Conservation (phyloP, 2,888 invertebrate genomes). For the Ceramica pisi region DNA sequence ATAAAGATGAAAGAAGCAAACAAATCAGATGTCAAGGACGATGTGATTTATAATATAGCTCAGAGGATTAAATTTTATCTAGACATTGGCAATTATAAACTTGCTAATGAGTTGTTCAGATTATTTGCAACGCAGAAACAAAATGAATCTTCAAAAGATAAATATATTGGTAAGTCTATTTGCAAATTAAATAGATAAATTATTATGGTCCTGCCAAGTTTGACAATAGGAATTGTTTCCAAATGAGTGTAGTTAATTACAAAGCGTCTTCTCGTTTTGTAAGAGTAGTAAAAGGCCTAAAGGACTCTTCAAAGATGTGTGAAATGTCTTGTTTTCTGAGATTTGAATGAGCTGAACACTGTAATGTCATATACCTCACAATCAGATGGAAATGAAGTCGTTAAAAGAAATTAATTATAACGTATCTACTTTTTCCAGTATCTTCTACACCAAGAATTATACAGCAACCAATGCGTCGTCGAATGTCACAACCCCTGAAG, state of each 20-base stretch:
- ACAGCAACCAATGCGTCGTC: conserved; percentile 30
- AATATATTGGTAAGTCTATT: conserved; percentile 47
- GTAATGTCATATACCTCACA: background rate
- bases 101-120: conserved; percentile 82
- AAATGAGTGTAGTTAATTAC: too few species aligned
- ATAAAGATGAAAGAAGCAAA: conserved; percentile 75
- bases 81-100: conserved; percentile 75
- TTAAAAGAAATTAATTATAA: too few species aligned
- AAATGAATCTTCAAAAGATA: conserved; percentile 16
- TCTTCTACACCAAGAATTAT: conserved; percentile 22
- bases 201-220: too few species aligned
- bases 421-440: conserved; percentile 29
- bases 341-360: background rate
- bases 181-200: too few species aligned
- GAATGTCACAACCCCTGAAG: conserved; percentile 36
- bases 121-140: conserved; percentile 71
- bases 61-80: conserved; percentile 77
- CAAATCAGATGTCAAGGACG: conserved; percentile 64
- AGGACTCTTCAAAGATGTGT: too few species aligned
- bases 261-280: background rate
- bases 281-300: background rate
- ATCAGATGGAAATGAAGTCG: too few species aligned
- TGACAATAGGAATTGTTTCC: too few species aligned
- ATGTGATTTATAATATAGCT: conserved; percentile 80
- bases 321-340: background rate